Evolutionary conservation across 2,113 vertebrate species (phyloP).

Genomic region (Orthonyx spaldingii): DNA sequence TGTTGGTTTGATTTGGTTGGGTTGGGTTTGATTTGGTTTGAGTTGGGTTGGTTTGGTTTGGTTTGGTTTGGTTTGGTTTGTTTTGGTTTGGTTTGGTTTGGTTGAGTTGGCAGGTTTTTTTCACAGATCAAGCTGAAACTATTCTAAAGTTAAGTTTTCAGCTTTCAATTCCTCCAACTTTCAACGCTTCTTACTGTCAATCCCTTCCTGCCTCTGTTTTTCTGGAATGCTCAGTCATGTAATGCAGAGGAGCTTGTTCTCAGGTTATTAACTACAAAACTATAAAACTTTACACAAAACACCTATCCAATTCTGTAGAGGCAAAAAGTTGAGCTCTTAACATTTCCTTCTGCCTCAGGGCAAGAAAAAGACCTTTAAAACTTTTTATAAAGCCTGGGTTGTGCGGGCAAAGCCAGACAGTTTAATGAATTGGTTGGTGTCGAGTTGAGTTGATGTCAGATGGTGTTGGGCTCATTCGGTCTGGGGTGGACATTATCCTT

Average conservation of each 20-base stretch:
- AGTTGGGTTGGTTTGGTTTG: not conserved
- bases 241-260: not conserved
- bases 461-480: rapidly evolving
- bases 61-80: not conserved
- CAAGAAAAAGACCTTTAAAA: not conserved
- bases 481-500: too few relatives aligned
- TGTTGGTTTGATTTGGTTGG: not conserved
- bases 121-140: not conserved
- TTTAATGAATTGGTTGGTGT: not conserved
- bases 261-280: not conserved
- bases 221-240: not conserved
- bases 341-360: not conserved
- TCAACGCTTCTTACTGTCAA: not conserved
- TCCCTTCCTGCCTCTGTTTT: not conserved
- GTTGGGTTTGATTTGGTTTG: not conserved
- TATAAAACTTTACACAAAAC: not conserved
- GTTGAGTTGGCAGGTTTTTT: too few relatives aligned
- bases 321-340: not conserved
- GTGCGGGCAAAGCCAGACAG: not conserved
- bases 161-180: not conserved
- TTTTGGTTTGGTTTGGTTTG: not conserved
- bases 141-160: not conserved
- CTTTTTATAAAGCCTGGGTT: not conserved
- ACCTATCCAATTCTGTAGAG: not conserved
- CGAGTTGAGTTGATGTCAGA: not conserved